Conservation (phyloP, 2,113 vertebrate species). For the Nettapus auritus region DNA sequence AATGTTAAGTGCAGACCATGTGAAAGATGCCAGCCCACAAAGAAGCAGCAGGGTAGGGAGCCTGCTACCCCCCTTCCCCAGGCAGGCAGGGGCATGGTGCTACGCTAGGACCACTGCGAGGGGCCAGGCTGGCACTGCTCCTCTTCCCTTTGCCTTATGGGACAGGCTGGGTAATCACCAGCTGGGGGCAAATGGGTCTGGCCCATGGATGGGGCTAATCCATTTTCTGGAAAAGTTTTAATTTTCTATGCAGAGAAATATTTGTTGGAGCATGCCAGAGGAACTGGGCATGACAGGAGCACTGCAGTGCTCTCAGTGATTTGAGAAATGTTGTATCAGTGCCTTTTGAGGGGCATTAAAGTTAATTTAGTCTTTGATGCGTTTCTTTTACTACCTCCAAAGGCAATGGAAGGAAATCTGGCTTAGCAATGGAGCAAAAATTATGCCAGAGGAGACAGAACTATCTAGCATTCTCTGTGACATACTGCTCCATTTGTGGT, state of each 20-base stretch:
- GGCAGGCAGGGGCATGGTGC: fast-evolving
- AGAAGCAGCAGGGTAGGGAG: fast-evolving
- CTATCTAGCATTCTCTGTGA: not conserved
- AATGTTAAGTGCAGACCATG: not conserved
- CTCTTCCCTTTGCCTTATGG: not conserved
- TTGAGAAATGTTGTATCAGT: not conserved
- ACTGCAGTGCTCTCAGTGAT: fast-evolving
- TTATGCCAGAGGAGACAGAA: not conserved
- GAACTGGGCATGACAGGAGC: not conserved
- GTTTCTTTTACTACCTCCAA: not conserved
- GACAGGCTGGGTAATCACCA: not conserved
- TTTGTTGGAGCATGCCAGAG: not conserved
- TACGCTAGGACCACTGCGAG: not conserved
- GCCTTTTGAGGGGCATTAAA: not conserved
- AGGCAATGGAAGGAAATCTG: not conserved
- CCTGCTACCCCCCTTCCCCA: not conserved
- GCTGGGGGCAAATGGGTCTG: not conserved
- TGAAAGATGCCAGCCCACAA: not conserved
- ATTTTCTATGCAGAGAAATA: not conserved
- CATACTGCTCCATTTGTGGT: not conserved
- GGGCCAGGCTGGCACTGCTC: not conserved
- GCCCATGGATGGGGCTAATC: not conserved
- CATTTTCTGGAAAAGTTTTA: not conserved
- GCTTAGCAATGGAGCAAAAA: not conserved
- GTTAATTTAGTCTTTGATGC: not conserved